Conservation (phyloP, 1,140 invertebrate species). For the Colletes latitarsis region DNA sequence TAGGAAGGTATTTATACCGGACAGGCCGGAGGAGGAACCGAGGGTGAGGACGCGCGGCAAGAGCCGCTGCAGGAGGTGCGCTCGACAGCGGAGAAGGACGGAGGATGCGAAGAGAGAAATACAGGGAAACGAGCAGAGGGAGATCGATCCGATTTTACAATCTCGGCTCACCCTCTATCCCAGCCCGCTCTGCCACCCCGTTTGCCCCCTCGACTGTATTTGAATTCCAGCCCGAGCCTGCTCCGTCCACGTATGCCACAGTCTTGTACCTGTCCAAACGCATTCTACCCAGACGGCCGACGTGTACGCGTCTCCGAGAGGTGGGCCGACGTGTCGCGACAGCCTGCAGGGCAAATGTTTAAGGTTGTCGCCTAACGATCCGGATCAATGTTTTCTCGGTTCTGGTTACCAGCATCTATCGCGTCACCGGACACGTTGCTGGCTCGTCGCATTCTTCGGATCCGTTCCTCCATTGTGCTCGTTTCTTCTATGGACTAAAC, state of each 20-base stretch:
- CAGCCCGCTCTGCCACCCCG: neutral
- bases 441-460: no score
- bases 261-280: conserved; percentile 39
- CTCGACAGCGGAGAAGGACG: conserved; percentile 36
- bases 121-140: conserved; percentile 48
- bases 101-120: conserved; percentile 36
- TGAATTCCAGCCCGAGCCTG: conserved; percentile 67
- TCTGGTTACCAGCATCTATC: neutral
- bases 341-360: conserved; percentile 49
- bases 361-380: conserved; percentile 46
- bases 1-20: conserved; percentile 64
- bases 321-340: conserved; percentile 41
- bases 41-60: conserved; percentile 29
- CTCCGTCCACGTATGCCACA: conserved; percentile 31
- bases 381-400: conserved; percentile 42
- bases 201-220: conserved; percentile 64
- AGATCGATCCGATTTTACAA: conserved; percentile 77
- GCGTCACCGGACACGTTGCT: no score
- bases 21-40: conserved; percentile 34
- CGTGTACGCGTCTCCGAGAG: conserved; percentile 38
- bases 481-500: no score
- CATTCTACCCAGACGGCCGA: conserved; percentile 29
- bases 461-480: no score
- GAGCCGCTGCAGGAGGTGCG: conserved; percentile 39
- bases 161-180: conserved; percentile 55